Evolutionary conservation across 2,113 vertebrate genomes (phyloP).

Genomic region (Laticauda laticaudata): DNA sequence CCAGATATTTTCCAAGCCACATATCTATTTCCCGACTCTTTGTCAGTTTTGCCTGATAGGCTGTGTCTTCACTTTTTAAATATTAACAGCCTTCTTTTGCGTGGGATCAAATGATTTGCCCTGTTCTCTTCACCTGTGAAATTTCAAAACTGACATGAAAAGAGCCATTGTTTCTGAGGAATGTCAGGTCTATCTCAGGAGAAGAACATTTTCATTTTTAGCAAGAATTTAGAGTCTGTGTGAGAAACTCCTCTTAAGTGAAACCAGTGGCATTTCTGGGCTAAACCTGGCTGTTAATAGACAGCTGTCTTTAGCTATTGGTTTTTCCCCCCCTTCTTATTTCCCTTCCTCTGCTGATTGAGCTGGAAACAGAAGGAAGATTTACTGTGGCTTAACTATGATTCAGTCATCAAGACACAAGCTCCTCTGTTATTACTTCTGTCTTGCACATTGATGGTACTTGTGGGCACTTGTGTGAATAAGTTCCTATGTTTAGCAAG

Average conservation of each 20-base stretch:
- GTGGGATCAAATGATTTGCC: constrained; percentile 79
- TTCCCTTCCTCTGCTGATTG: constrained; percentile 34
- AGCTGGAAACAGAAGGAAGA: constrained; percentile 49
- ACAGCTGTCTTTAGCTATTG: constrained; percentile 30
- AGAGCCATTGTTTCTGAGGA: constrained; percentile 93
- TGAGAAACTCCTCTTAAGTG: constrained; percentile 79
- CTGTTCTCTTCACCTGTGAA: constrained; percentile 95
- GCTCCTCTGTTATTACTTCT: constrained; percentile 61
- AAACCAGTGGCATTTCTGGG: constrained; percentile 68
- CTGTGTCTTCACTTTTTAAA: constrained; percentile 70
- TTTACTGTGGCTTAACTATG: constrained; percentile 29
- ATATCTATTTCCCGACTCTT: constrained; percentile 58
- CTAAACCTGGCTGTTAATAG: constrained; percentile 50
- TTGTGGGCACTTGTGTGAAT: constrained; percentile 53
- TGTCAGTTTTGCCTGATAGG: constrained; percentile 53
- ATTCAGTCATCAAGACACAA: constrained; percentile 54
- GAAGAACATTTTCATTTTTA: constrained; percentile 90
- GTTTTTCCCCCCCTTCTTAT: neutral
- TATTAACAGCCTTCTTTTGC: constrained; percentile 66
- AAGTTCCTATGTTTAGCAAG: constrained; percentile 46
- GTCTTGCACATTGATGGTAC: constrained; percentile 45
- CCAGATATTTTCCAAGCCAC: constrained; percentile 43
- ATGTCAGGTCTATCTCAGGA: constrained; percentile 84
- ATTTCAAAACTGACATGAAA: constrained; percentile 92
- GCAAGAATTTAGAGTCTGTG: constrained; percentile 92